Evolutionary conservation across 2,113 vertebrate species (phyloP), one percentile per base, ranked within the genome.

Genomic region (Rhizomys pruinosus): DNA sequence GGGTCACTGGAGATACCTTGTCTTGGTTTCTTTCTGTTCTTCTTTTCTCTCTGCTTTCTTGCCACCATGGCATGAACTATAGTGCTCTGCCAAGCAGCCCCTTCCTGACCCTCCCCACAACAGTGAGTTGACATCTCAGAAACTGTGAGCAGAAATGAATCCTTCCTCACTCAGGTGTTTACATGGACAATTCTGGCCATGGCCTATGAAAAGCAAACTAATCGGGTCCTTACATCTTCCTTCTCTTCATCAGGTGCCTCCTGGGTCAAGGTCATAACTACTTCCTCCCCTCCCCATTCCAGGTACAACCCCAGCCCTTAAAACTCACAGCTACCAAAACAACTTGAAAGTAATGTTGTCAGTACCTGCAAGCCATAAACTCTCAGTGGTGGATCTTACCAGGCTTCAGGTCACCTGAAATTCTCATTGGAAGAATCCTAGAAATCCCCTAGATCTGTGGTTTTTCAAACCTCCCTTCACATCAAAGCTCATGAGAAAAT

Each of bases 351-450:
- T 23, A 3, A 23, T 0, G 17, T 73, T 59, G 69, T 69, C 2
- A 0, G 7, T 27, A 34, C 42, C 29, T 12, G 20, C 17, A 4
- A 84, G 79, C 57, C 20, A 57, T 39, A 6, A 64, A 39, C 11
- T 20, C 72, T 39, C 13, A 0, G 0, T 9, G 1, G 0, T 9
- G 1, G 3, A 42, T 16, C 37, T 52, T 85, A n/a, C 72, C 32
- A 1, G 22, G 39, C 19, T 39, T 29, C 3, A 0, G 17, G 59
- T 52, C 57, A 27, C 47, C 52, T 12, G 37, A 16, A 79, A 29
- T 37, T 37, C 5, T 44, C 32, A 10, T 13, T 47, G 29, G 44
- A 74, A 11, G 39, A 57, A 13, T 6, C 20, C 55, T 6, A 1
- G 12, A 25, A 3, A 19, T 64, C 25, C 9, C 15, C 34, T 3